phyloP scores from a whole-genome alignment of 2,113 vertebrate genomes.

The Sceloporus undulatus region DNA sequence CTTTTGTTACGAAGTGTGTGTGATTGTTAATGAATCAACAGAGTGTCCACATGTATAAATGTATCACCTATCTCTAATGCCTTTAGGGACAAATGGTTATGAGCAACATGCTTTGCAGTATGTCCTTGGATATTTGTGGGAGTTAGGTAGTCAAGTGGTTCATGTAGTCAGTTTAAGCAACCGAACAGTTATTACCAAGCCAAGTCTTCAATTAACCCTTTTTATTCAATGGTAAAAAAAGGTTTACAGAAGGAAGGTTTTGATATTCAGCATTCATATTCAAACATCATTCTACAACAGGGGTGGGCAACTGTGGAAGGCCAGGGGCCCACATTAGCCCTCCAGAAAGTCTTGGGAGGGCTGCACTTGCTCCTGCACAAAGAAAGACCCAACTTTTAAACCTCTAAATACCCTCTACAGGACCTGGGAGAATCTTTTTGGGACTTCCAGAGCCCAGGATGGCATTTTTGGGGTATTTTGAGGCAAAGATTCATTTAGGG shows the following conservation, averaged over 20 bases:
- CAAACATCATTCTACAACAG: background rate
- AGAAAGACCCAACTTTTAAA: too few species aligned
- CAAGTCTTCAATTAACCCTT: background rate
- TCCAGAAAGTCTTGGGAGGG: too few species aligned
- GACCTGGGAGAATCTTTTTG: too few species aligned
- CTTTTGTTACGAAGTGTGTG: slow-evolving; percentile 19
- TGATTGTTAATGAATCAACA: background rate
- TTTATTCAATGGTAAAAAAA: slow-evolving; percentile 13
- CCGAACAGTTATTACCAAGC: background rate
- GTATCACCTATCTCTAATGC: background rate
- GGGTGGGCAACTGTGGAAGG: too few species aligned
- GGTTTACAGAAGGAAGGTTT: background rate
- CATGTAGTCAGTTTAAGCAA: background rate
- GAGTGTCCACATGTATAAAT: background rate
- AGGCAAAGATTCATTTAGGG: too few species aligned
- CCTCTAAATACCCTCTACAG: too few species aligned
- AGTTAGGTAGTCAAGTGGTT: background rate
- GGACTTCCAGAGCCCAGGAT: too few species aligned
- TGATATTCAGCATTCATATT: background rate
- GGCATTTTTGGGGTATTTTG: too few species aligned
- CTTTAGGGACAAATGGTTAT: background rate
- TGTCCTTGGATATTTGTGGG: background rate
- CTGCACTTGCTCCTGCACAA: too few species aligned
- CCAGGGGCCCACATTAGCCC: too few species aligned
- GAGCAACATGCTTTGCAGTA: background rate